A percentile compares a stretch with the other conserved stretches of the same genome.
Conservation (phyloP, 2,888 invertebrate genomes). For the Ichneumoninae sp. region DNA sequence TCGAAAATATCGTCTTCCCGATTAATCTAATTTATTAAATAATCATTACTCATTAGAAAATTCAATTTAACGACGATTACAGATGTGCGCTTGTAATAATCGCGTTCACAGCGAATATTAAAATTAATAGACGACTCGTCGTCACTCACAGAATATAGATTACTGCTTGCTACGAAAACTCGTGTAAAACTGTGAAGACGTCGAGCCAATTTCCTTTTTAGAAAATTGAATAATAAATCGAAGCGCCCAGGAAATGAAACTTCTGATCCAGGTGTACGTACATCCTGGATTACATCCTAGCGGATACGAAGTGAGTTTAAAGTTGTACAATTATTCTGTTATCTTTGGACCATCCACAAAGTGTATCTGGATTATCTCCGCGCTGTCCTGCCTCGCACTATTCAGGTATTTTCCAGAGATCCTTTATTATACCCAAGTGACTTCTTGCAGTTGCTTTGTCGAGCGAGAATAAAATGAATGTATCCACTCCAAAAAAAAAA, state of each 20-base stretch:
- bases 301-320: constrained; percentile 32
- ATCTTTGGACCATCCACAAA: constrained; percentile 25
- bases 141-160: too few relatives aligned
- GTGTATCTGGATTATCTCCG: constrained; percentile 51
- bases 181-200: background rate
- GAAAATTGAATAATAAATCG: constrained; percentile 31
- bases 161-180: background rate
- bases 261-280: constrained; percentile 1
- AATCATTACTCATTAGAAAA: too few relatives aligned
- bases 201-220: background rate
- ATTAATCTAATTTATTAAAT: too few relatives aligned
- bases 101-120: too few relatives aligned
- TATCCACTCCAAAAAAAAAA: constrained; percentile 29
- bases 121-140: too few relatives aligned
- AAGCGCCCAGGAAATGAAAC: constrained; percentile 8
- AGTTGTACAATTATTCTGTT: constrained; percentile 57
- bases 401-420: constrained; percentile 43
- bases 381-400: constrained; percentile 42
- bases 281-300: constrained; percentile 36
- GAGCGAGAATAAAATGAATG: constrained; percentile 60
- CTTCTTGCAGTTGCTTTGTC: constrained; percentile 30
- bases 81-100: too few relatives aligned
- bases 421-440: constrained; percentile 51
- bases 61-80: too few relatives aligned
- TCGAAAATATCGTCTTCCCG: background rate